Evolutionary conservation across 2,888 invertebrate genomes (phyloP).

Genomic region (Pyrgus malvae): DNA sequence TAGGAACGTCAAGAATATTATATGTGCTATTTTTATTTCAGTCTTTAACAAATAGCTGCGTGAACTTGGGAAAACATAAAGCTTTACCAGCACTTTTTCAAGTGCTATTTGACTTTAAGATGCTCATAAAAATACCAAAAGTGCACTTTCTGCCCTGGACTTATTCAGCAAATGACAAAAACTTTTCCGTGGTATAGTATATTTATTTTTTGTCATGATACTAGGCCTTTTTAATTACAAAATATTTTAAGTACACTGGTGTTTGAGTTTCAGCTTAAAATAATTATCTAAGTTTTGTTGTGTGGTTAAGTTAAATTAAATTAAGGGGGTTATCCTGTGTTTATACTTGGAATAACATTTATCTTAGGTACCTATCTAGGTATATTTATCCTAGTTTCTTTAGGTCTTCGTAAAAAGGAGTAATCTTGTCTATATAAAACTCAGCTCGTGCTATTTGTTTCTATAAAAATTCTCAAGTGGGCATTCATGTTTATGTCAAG

Average conservation of each 20-base stretch:
- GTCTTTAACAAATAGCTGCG: conserved; percentile 79
- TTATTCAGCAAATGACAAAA: conserved; percentile 50
- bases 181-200: conserved; percentile 50
- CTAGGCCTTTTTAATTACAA: too few relatives aligned
- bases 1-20: background rate
- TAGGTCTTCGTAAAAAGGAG: too few relatives aligned
- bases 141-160: conserved; percentile 86
- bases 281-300: too few relatives aligned
- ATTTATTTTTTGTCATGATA: background rate
- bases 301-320: too few relatives aligned
- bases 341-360: too few relatives aligned
- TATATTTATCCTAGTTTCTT: too few relatives aligned
- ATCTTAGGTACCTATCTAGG: too few relatives aligned
- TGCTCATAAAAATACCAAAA: conserved; percentile 83
- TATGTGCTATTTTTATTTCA: conserved; percentile 57
- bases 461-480: background rate
- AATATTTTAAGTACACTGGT: too few relatives aligned
- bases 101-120: conserved; percentile 84
- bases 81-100: conserved; percentile 84
- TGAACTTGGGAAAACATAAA: conserved; percentile 83
- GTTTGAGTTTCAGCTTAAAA: too few relatives aligned
- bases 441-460: background rate
- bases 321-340: too few relatives aligned
- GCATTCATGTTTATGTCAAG: too few relatives aligned
- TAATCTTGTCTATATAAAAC: too few relatives aligned